These are phyloP conservation scores for Aphidius gifuensis DNA, from an alignment of 1,140 invertebrate species.

Conservation along the genomic window DNA sequence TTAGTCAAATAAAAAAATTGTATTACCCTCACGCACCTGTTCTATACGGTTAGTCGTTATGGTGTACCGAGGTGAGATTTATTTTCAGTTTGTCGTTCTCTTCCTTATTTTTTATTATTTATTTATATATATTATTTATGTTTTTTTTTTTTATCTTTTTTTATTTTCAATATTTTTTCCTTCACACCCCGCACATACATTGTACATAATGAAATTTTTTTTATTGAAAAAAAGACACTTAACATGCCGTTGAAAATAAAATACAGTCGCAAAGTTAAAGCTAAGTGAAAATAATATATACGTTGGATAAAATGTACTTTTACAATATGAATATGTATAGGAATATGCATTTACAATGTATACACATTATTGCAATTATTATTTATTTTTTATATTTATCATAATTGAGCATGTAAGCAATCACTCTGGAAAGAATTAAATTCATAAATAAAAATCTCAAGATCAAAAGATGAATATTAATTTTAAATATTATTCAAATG, in stretches of 20 bases:
- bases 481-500: too few relatives aligned
- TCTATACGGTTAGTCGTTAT: constrained; percentile 26
- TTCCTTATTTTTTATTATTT: neutral
- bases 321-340: too few relatives aligned
- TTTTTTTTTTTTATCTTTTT: neutral
- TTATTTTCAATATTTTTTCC: neutral
- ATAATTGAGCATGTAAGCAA: too few relatives aligned
- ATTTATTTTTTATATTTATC: too few relatives aligned
- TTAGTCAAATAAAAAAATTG: constrained; percentile 6
- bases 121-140: neutral
- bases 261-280: neutral
- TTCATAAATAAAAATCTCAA: too few relatives aligned
- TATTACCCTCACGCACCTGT: constrained; percentile 33
- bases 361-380: too few relatives aligned
- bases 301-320: too few relatives aligned
- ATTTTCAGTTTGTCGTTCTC: constrained; percentile 23
- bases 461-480: too few relatives aligned
- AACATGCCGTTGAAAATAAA: too few relatives aligned
- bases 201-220: neutral
- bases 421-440: too few relatives aligned
- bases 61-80: constrained; percentile 27
- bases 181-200: constrained; percentile 14
- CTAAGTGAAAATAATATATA: neutral
- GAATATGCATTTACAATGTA: too few relatives aligned
- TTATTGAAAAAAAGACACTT: neutral